Percentiles rank a stretch among this genome's conserved stretches.
Conservation (phyloP, 2,797 vertebrate species). For the Monodelphis domestica region DNA sequence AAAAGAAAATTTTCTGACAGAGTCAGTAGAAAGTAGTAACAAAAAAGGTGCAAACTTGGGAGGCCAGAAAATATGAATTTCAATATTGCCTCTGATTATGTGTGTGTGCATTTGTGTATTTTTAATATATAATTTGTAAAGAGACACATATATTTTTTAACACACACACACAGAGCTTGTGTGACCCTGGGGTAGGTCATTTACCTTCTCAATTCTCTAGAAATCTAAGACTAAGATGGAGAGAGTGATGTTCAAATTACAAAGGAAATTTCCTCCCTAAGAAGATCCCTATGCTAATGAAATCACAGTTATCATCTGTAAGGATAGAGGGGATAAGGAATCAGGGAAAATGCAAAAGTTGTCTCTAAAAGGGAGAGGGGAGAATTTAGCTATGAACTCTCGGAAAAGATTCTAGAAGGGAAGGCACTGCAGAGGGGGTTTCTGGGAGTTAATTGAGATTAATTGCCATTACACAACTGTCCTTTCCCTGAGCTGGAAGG, state of each 20-base stretch:
- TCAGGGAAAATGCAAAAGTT: too few relatives aligned
- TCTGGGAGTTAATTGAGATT: too few relatives aligned
- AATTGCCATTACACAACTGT: too few relatives aligned
- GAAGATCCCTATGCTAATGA: neutral
- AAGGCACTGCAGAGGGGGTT: too few relatives aligned
- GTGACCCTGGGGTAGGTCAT: neutral
- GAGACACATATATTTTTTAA: too few relatives aligned
- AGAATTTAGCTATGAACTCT: too few relatives aligned
- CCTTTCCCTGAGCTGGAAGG: too few relatives aligned
- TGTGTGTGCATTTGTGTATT: too few relatives aligned
- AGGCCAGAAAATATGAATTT: neutral
- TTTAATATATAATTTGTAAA: too few relatives aligned
- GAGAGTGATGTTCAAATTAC: neutral
- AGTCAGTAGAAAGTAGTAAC: neutral
- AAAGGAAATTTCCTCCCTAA: neutral
- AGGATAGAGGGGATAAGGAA: too few relatives aligned
- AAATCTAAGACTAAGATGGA: neutral
- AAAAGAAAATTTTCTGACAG: neutral
- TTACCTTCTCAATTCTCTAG: neutral
- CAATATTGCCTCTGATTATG: neutral
- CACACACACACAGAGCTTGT: neutral
- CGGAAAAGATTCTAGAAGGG: too few relatives aligned
- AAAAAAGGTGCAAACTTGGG: neutral
- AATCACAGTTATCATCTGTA: neutral
- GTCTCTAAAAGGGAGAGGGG: too few relatives aligned